phyloP scores from a whole-genome alignment of 2,113 vertebrate genomes.

The Corythoichthys haematopterus region DNA sequence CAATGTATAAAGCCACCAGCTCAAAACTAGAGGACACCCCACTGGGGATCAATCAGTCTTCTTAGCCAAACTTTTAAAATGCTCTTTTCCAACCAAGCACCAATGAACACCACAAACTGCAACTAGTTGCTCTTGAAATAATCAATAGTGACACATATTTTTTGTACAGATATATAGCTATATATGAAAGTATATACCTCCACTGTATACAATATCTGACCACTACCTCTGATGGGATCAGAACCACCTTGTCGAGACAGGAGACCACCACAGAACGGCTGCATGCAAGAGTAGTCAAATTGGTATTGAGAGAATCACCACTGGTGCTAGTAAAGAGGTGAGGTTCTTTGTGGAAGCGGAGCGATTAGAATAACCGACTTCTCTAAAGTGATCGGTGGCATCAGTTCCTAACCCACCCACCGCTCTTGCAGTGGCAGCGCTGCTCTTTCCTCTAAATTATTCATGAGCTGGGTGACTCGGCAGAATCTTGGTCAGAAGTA shows the following conservation, averaged over 20 bases:
- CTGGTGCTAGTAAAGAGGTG: constrained; percentile 35
- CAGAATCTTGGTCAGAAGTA: constrained; percentile 62
- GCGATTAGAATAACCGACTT: constrained; percentile 47
- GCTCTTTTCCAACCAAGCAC: constrained; percentile 50
- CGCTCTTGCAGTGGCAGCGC: constrained; percentile 46
- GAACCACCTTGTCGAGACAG: constrained; percentile 54
- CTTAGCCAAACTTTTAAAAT: constrained; percentile 40
- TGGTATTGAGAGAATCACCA: constrained; percentile 48
- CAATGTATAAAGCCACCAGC: constrained; percentile 34
- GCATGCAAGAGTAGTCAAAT: constrained; percentile 68
- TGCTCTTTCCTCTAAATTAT: constrained; percentile 63
- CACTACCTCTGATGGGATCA: constrained; percentile 50
- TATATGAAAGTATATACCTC: constrained; percentile 70
- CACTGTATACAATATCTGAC: constrained; percentile 68
- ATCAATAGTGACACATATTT: constrained; percentile 60
- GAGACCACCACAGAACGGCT: constrained; percentile 59
- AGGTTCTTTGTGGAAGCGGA: constrained; percentile 39
- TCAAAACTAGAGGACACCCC: constrained; percentile 41
- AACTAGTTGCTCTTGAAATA: constrained; percentile 57
- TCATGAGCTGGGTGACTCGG: constrained; percentile 56
- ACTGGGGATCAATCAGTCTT: constrained; percentile 31
- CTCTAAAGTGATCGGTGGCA: constrained; percentile 44
- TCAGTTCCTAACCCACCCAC: constrained; percentile 23
- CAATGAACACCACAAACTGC: constrained; percentile 45
- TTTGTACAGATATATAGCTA: constrained; percentile 66